Evolutionary conservation across 2,113 vertebrate genomes (phyloP).

Genomic region (Lasiurus borealis): DNA sequence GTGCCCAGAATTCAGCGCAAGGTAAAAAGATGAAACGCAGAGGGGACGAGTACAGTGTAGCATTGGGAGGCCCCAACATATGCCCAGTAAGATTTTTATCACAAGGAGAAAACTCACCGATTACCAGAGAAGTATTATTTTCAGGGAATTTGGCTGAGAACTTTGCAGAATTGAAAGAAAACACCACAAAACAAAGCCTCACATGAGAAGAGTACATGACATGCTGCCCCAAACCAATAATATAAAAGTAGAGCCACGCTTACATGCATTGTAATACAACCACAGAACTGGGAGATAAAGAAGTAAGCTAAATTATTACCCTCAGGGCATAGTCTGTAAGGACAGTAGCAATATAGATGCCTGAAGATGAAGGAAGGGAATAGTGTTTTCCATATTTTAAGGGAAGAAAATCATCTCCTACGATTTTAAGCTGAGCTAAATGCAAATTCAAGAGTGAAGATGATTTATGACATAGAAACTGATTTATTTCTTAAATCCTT

Average conservation of each 20-base stretch:
- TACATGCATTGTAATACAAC: not conserved
- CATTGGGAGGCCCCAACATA: not conserved
- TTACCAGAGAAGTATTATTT: constrained; percentile 25
- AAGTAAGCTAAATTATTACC: not conserved
- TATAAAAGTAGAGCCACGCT: not conserved
- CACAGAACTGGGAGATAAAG: not conserved
- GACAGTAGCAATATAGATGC: not conserved
- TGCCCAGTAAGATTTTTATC: not conserved
- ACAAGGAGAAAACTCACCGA: not conserved
- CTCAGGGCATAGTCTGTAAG: not conserved
- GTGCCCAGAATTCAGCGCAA: not conserved
- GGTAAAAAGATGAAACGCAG: not conserved
- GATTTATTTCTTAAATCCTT: not conserved
- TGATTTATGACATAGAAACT: not conserved
- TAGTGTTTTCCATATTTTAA: not conserved
- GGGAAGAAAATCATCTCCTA: not conserved
- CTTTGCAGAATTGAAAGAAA: not conserved
- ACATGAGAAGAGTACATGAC: not conserved
- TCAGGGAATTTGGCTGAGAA: not conserved
- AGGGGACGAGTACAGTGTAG: not conserved
- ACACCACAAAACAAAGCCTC: not conserved
- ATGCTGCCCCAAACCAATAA: not conserved
- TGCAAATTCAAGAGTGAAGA: not conserved
- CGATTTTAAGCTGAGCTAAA: not conserved
- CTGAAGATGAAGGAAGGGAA: not conserved